Percentiles rank a stretch among this genome's conserved stretches.
phyloP scores from a whole-genome alignment of 2,888 invertebrate species.

The Perizoma affinitatum region DNA sequence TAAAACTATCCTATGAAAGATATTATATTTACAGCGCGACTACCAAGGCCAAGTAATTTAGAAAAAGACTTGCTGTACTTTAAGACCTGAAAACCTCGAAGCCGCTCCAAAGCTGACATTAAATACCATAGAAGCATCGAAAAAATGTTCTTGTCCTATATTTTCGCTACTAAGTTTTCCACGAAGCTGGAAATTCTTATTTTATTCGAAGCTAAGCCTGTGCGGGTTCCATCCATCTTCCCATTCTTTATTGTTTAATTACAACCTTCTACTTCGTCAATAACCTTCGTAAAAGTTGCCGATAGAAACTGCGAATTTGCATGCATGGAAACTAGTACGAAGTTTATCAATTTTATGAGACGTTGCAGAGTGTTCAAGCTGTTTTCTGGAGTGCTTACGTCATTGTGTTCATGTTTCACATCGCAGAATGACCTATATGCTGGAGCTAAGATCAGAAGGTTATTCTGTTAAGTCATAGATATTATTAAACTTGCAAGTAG shows the following conservation, averaged over 20 bases:
- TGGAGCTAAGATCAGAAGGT: conserved; percentile 21
- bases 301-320: conserved; percentile 34
- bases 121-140: too few species aligned
- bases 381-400: conserved; percentile 29
- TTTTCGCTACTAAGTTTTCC: conserved; percentile 35
- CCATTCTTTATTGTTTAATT: conserved; percentile 45
- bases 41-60: conserved; percentile 6
- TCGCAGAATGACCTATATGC: conserved; percentile 27
- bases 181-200: conserved; percentile 42
- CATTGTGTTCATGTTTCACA: conserved; percentile 25
- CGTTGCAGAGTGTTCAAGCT: conserved; percentile 23
- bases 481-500: conserved; percentile 16
- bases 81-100: too few species aligned
- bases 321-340: conserved; percentile 30
- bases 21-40: too few species aligned
- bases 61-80: conserved; percentile 12
- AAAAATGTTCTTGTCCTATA: conserved; percentile 27
- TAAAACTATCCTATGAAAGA: neutral
- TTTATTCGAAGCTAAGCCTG: conserved; percentile 41
- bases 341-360: conserved; percentile 32
- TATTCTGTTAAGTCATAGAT: conserved; percentile 24
- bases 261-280: conserved; percentile 46
- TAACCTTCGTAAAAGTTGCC: conserved; percentile 39
- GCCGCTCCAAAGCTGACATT: conserved; percentile 8
- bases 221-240: conserved; percentile 45